Conservation (phyloP, 2,888 invertebrate genomes). For the Agrochola circellaris region DNA sequence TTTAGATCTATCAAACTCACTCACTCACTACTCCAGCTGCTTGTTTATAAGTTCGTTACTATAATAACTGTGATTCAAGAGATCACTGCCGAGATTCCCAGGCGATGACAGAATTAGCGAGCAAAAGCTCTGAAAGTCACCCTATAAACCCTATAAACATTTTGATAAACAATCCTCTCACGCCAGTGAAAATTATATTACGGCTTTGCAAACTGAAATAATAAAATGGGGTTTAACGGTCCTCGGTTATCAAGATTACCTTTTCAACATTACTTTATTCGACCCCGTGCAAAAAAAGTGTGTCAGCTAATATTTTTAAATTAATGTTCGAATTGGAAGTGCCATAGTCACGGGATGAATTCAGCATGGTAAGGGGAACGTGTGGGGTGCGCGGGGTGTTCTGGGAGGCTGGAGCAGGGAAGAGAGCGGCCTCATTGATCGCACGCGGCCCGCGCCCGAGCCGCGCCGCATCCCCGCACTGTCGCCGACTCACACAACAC, state of each 20-base stretch:
- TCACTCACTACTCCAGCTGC: neutral
- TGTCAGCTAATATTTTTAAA: conserved; percentile 77
- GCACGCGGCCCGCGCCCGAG: conserved; percentile 83
- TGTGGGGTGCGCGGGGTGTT: conserved; percentile 67
- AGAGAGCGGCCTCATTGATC: conserved; percentile 88
- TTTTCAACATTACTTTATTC: conserved; percentile 56
- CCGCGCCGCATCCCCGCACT: conserved; percentile 73
- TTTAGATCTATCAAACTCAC: neutral
- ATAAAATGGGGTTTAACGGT: conserved; percentile 53
- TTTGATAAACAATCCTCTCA: conserved; percentile 29
- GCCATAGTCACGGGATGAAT: conserved; percentile 80
- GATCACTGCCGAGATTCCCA: neutral
- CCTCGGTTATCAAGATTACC: conserved; percentile 54
- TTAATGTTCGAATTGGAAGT: conserved; percentile 82
- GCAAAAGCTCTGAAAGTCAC: conserved; percentile 10
- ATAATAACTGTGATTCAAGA: conserved; percentile 14
- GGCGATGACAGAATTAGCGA: conserved; percentile 16
- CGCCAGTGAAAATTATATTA: conserved; percentile 33
- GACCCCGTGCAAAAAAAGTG: conserved; percentile 56
- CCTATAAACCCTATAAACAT: conserved; percentile 5
- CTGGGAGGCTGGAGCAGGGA: conserved; percentile 71
- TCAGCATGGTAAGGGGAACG: conserved; percentile 70
- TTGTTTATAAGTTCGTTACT: neutral
- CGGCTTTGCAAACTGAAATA: conserved; percentile 47
- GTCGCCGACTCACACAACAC: conserved; percentile 80